A percentile compares a stretch with the other conserved stretches of the same genome.
Evolutionary conservation across 2,113 vertebrate genomes (phyloP).

Genomic region (Garra rufa): DNA sequence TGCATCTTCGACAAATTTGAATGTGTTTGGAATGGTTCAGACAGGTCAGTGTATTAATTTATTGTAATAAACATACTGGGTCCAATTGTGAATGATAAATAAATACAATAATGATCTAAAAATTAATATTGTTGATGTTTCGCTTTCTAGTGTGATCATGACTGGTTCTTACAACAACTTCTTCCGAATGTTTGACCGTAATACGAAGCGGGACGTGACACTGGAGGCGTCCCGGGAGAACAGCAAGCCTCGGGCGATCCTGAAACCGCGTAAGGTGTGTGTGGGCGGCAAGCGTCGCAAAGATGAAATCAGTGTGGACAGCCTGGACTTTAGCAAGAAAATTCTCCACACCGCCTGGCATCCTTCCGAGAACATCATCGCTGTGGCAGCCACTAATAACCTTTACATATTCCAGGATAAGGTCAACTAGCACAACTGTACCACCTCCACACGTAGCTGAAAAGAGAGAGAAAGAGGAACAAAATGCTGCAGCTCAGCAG

Average conservation of each 20-base stretch:
- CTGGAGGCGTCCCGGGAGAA: slow-evolving; percentile 93
- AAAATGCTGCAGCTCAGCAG: neutral
- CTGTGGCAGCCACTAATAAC: slow-evolving; percentile 91
- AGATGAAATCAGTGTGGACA: slow-evolving; percentile 91
- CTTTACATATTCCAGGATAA: slow-evolving; percentile 96
- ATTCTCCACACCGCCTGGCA: slow-evolving; percentile 92
- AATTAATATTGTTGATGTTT: neutral
- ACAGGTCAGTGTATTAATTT: slow-evolving; percentile 80
- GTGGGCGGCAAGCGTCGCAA: slow-evolving; percentile 88
- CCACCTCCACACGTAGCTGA: neutral
- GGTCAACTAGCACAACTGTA: slow-evolving; percentile 79
- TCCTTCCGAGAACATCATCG: slow-evolving; percentile 90
- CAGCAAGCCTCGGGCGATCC: slow-evolving; percentile 89
- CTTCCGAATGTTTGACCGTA: slow-evolving; percentile 92
- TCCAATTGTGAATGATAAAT: neutral
- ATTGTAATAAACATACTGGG: neutral
- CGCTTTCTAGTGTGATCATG: slow-evolving; percentile 91
- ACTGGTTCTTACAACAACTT: slow-evolving; percentile 99
- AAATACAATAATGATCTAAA: neutral
- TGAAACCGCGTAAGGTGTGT: slow-evolving; percentile 88
- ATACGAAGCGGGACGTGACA: slow-evolving; percentile 92
- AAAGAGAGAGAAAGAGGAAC: neutral
- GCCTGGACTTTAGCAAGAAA: slow-evolving; percentile 95
- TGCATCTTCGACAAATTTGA: slow-evolving; percentile 97
- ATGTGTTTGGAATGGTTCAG: slow-evolving; percentile 91